These are phyloP conservation scores for Bagarius yarrelli DNA, from an alignment of 2,113 vertebrate genomes.

Conservation along the genomic window DNA sequence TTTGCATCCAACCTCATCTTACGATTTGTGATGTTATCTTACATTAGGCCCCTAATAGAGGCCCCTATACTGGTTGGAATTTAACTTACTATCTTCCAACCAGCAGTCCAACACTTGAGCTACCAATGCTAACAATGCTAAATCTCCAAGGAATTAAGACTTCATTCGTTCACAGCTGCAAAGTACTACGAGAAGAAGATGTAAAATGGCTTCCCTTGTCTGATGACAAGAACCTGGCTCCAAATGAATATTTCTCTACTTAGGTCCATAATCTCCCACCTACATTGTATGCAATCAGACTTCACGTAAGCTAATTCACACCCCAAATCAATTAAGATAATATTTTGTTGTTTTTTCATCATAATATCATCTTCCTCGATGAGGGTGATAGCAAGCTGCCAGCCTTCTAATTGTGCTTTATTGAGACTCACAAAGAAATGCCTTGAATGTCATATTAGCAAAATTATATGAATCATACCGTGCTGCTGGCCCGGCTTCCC, in stretches of 20 bases:
- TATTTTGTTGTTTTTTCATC: background rate
- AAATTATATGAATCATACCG: constrained; percentile 39
- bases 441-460: constrained; percentile 38
- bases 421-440: constrained; percentile 22
- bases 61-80: no score
- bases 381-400: constrained; percentile 23
- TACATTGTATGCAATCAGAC: constrained; percentile 9
- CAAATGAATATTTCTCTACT: constrained; percentile 19
- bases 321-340: constrained; percentile 36
- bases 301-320: constrained; percentile 20
- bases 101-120: no score
- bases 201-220: background rate
- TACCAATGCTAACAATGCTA: background rate
- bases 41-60: no score
- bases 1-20: no score
- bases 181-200: background rate
- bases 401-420: constrained; percentile 40
- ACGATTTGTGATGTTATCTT: no score
- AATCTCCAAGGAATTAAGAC: background rate
- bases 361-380: constrained; percentile 18
- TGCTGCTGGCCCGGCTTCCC: constrained; percentile 43
- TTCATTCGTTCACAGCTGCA: background rate
- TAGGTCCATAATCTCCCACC: constrained; percentile 22
- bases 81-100: no score
- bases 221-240: constrained; percentile 24